Conservation (phyloP, 2,797 vertebrate genomes). For the Zalophus californianus region DNA sequence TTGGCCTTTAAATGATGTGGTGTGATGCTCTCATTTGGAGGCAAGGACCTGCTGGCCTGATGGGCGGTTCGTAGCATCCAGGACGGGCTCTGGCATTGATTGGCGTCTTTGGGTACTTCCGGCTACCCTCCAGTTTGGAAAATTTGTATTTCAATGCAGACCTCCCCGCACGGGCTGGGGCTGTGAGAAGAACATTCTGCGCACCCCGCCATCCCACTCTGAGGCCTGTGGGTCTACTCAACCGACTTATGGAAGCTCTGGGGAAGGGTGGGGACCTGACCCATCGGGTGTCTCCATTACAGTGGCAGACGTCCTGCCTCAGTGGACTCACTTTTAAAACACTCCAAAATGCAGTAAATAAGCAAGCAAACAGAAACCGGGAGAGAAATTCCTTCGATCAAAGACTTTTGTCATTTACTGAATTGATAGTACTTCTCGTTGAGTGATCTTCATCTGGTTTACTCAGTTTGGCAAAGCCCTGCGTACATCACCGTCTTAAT, state of each 20-base stretch:
- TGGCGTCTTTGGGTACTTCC: background rate
- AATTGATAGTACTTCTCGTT: background rate
- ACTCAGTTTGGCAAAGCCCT: background rate
- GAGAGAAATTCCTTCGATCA: no score
- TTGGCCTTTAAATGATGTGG: background rate
- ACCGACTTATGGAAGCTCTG: fast-evolving
- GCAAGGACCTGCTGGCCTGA: background rate
- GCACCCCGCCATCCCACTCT: fast-evolving
- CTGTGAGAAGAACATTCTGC: background rate
- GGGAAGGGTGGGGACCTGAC: background rate
- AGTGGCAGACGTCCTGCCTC: no score
- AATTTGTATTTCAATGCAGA: background rate
- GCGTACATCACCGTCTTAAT: fast-evolving
- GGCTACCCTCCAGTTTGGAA: background rate
- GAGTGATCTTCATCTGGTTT: fast-evolving
- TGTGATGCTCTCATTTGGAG: fast-evolving
- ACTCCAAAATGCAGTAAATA: background rate
- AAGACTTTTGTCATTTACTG: background rate
- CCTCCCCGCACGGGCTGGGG: no score
- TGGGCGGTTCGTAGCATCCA: fast-evolving
- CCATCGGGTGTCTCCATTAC: fast-evolving
- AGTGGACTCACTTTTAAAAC: background rate
- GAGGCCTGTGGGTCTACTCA: background rate
- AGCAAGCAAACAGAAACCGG: background rate
- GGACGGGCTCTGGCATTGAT: background rate